Base-by-base conservation (phyloP, 2,113 vertebrate species). In the Aegithalos caudatus region DNA sequence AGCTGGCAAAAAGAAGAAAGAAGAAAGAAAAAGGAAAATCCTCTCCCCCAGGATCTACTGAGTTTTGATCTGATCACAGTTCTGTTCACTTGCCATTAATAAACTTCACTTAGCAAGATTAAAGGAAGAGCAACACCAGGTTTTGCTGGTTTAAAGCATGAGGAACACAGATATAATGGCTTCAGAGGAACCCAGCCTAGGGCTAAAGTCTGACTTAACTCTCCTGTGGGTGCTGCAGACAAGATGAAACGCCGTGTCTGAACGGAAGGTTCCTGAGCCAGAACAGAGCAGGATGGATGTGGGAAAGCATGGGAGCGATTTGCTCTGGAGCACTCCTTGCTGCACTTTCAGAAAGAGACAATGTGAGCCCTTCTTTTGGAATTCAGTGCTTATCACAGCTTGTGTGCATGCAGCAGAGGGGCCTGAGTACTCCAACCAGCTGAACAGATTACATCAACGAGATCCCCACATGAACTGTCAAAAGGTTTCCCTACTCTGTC, bases 141-240 rank as follows among this genome's bases (percentile, higher is more conserved):
- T 90, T 90, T 88, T 88, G 38, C 58, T 94, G 76, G 82, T 90
- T 94, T 94, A 88, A 96, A 91, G 76, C 76, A 88, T 1, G 11
- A 81, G 48, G 56, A 92, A 85, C 71, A 83, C 60, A 88, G 88
- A 78, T 78, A 74, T 84, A 92, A 88, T 53, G 44, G 90, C 74
- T 95, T 92, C 88, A 94, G 92, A 94, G 60, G 81, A 96, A 60
- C 45, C 20, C 81, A 83, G 95, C 88, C 85, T 78, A 73, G 67
- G 92, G 94, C 93, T 93, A 93, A 94, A 90, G 73, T 93, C 90
- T 97, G 94, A 72, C 82, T 86, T 40, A 86, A 86, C 67, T 94
- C 93, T 95, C 92, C 94, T 88, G 60, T 88, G 90, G 79, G 74
- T 94, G 72, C 90, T 96, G 74, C 42, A 95, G 85, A 95, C 62